These are phyloP conservation scores for Drosophila bocqueti DNA, from an alignment of 1,140 invertebrate genomes.

Conservation along the genomic window DNA sequence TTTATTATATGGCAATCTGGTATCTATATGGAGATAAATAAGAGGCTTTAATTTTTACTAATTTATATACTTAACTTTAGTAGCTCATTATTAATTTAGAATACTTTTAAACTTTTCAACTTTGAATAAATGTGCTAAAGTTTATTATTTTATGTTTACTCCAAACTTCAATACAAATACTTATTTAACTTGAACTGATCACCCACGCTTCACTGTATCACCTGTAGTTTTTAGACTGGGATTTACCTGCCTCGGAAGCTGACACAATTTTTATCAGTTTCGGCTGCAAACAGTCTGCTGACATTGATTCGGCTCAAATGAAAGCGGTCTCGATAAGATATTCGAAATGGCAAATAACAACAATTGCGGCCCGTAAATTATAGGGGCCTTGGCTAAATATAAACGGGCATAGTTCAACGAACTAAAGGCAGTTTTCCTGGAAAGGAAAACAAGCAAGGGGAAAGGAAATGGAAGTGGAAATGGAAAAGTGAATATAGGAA, in stretches of 20 bases:
- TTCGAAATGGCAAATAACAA: slow-evolving; percentile 34
- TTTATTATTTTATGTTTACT: neutral
- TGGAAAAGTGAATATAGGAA: neutral
- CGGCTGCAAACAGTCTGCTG: slow-evolving; percentile 10
- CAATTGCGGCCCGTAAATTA: slow-evolving; percentile 12
- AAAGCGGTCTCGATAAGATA: slow-evolving; percentile 37
- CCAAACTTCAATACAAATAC: neutral
- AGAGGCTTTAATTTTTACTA: neutral
- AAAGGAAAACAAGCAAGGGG: neutral
- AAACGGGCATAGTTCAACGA: slow-evolving; percentile 44
- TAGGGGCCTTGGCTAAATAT: slow-evolving; percentile 9
- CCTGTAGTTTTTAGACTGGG: neutral
- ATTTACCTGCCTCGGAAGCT: slow-evolving; percentile 9
- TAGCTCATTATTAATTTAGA: neutral
- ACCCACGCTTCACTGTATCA: neutral
- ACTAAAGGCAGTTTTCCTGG: slow-evolving; percentile 19
- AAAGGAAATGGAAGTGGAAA: neutral
- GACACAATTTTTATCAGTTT: slow-evolving; percentile 24
- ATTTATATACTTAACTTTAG: neutral
- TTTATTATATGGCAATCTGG: neutral
- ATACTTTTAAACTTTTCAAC: neutral
- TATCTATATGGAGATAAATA: neutral
- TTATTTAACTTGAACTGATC: too few relatives aligned
- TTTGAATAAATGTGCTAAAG: neutral
- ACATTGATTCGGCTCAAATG: slow-evolving; percentile 25